These are phyloP conservation scores for Drosophila repleta DNA, from an alignment of 1,140 invertebrate genomes.

Conservation along the genomic window DNA sequence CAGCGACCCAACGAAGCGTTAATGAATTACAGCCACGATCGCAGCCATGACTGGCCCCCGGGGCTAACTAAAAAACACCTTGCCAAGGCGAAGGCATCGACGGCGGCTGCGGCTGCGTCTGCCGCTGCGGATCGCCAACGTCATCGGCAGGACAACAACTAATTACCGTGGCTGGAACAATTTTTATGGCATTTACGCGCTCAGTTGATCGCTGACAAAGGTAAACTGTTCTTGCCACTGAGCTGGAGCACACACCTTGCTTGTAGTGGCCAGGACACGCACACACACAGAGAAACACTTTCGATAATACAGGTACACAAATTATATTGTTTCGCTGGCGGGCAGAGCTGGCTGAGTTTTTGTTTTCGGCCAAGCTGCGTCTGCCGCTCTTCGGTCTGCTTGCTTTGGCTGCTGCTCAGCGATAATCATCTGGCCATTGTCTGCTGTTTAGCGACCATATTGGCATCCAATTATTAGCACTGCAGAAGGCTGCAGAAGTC, in stretches of 20 bases:
- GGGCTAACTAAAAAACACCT: slow-evolving; percentile 63
- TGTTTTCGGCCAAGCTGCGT: slow-evolving; percentile 35
- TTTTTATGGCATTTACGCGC: slow-evolving; percentile 81
- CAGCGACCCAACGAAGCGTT: slow-evolving; percentile 71
- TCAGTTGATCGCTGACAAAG: slow-evolving; percentile 73
- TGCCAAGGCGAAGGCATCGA: slow-evolving; percentile 46
- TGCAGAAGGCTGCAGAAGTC: slow-evolving; percentile 55
- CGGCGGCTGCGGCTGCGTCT: slow-evolving; percentile 9
- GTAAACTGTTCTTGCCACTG: slow-evolving; percentile 30
- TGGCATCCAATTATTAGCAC: slow-evolving; percentile 75
- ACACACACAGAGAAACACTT: slow-evolving; percentile 19
- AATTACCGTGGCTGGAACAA: slow-evolving; percentile 80
- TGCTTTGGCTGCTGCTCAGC: slow-evolving; percentile 15
- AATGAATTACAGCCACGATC: slow-evolving; percentile 78
- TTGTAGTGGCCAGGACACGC: slow-evolving; percentile 34
- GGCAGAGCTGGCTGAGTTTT: slow-evolving; percentile 44
- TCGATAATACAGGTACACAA: slow-evolving; percentile 63
- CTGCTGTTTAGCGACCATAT: slow-evolving; percentile 44
- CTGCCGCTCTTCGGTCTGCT: background rate
- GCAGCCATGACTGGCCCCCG: slow-evolving; percentile 25
- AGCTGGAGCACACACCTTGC: slow-evolving; percentile 50
- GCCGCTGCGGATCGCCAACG: slow-evolving; percentile 18
- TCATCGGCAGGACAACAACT: slow-evolving; percentile 72
- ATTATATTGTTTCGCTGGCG: slow-evolving; percentile 76
- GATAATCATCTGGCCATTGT: slow-evolving; percentile 73